A percentile compares a stretch with the other conserved stretches of the same genome.
These are phyloP conservation scores for Eurois occulta DNA, from an alignment of 2,888 invertebrate genomes.

Conservation along the genomic window DNA sequence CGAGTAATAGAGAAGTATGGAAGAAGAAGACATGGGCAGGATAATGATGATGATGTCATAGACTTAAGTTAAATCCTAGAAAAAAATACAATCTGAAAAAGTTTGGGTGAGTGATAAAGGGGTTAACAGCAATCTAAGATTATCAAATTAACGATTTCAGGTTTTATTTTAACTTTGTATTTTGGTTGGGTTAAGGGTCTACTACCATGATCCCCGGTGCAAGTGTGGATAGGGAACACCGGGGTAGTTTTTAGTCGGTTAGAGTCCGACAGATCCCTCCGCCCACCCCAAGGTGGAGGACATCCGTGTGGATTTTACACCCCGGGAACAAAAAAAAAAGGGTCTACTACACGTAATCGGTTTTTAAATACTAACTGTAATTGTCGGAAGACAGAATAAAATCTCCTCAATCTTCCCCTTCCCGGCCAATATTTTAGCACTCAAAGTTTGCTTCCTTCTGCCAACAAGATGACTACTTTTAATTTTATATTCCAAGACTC, in stretches of 20 bases:
- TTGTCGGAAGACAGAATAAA: neutral
- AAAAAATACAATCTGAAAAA: accelerated
- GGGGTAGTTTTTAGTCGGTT: too few species aligned
- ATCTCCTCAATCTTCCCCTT: neutral
- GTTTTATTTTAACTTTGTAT: neutral
- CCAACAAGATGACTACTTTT: constrained; percentile 30
- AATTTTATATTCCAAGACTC: constrained; percentile 40
- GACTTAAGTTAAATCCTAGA: neutral
- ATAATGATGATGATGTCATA: too few species aligned
- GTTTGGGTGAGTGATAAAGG: neutral
- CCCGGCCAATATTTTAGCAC: constrained; percentile 16
- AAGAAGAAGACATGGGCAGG: too few species aligned
- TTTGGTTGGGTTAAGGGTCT: neutral
- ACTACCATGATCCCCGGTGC: too few species aligned
- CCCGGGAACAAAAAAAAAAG: too few species aligned
- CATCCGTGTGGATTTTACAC: too few species aligned
- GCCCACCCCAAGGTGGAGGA: too few species aligned
- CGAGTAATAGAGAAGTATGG: too few species aligned
- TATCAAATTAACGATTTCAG: neutral
- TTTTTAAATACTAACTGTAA: neutral
- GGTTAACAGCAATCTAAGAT: neutral
- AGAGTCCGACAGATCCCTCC: too few species aligned
- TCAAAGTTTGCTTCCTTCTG: neutral
- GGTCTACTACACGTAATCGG: neutral
- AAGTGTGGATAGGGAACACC: too few species aligned